Percentiles rank a stretch among this genome's conserved stretches.
phyloP scores from a whole-genome alignment of 2,888 invertebrate genomes.

The Ornithoptera priamus region DNA sequence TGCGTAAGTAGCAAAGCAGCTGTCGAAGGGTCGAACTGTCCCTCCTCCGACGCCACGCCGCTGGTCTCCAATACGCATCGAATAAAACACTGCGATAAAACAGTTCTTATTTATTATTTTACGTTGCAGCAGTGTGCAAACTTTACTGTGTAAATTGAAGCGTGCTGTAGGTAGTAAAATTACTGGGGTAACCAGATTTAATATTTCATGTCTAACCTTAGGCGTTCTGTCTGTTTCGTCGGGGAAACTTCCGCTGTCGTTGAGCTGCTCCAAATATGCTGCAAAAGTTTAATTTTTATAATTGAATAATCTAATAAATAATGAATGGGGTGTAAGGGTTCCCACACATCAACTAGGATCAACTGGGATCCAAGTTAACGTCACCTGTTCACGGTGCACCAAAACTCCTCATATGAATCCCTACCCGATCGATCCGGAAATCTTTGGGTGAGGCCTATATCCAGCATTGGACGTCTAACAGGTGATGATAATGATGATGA shows the following conservation, averaged over 20 bases:
- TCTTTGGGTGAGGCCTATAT: no score
- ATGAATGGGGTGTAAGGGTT: not conserved
- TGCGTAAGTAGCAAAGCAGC: slow-evolving; percentile 58
- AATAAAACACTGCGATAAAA: slow-evolving; percentile 70
- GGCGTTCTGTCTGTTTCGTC: slow-evolving; percentile 79
- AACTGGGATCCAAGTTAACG: no score
- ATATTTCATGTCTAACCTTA: slow-evolving; percentile 59
- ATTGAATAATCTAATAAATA: not conserved
- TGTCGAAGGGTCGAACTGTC: slow-evolving; percentile 57
- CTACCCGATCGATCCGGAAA: no score
- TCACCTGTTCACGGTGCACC: no score
- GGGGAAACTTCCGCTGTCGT: slow-evolving; percentile 76
- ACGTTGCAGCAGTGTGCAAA: no score
- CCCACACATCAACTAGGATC: no score
- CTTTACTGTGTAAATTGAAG: no score
- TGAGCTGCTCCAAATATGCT: slow-evolving; percentile 53
- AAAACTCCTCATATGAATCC: no score
- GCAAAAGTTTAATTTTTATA: not conserved
- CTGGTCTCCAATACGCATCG: slow-evolving; percentile 75
- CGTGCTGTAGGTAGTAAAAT: no score
- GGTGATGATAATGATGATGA: no score
- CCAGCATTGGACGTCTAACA: no score
- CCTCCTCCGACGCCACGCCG: slow-evolving; percentile 67
- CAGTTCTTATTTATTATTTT: not conserved
- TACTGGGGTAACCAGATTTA: no score